These are phyloP conservation scores for Platysternon megacephalum DNA, from an alignment of 2,113 vertebrate genomes.

Conservation along the genomic window DNA sequence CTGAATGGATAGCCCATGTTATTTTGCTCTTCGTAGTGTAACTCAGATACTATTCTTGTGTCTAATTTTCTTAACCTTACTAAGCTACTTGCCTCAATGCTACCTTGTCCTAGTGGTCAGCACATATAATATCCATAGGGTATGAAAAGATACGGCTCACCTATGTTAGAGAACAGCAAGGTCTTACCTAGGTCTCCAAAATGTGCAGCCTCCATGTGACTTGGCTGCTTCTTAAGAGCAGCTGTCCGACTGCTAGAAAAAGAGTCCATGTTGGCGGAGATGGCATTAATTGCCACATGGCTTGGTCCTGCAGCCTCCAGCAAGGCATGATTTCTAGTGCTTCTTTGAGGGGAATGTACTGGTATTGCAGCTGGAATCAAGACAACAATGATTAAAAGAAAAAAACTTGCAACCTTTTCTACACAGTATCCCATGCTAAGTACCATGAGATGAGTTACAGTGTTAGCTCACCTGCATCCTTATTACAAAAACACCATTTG, in stretches of 20 bases:
- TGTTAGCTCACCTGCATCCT: not conserved
- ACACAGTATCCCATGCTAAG: fast-evolving
- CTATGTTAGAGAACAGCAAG: not conserved
- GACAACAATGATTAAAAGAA: conserved; percentile 8
- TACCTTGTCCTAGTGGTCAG: not conserved
- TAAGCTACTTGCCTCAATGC: not conserved
- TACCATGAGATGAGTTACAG: fast-evolving
- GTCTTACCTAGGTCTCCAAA: conserved; percentile 95
- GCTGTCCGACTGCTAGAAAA: conserved; percentile 95
- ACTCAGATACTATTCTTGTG: not conserved
- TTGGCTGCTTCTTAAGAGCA: conserved; percentile 96
- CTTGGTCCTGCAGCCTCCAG: conserved; percentile 96
- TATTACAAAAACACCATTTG: not conserved
- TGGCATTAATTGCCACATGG: conserved; percentile 97
- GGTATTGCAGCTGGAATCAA: conserved; percentile 73
- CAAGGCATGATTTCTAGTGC: conserved; percentile 90
- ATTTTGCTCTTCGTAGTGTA: not conserved
- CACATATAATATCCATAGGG: fast-evolving
- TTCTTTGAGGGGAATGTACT: conserved; percentile 87
- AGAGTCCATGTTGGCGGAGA: conserved; percentile 99
- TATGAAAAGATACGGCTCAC: fast-evolving
- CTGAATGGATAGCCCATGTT: not conserved
- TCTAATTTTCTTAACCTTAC: not conserved
- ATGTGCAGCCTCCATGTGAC: conserved; percentile 97
- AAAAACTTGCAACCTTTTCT: not conserved